A percentile compares a stretch with the other conserved stretches of the same genome.
These are phyloP conservation scores for Andrena minutula DNA, from an alignment of 2,888 invertebrate genomes.

Conservation along the genomic window DNA sequence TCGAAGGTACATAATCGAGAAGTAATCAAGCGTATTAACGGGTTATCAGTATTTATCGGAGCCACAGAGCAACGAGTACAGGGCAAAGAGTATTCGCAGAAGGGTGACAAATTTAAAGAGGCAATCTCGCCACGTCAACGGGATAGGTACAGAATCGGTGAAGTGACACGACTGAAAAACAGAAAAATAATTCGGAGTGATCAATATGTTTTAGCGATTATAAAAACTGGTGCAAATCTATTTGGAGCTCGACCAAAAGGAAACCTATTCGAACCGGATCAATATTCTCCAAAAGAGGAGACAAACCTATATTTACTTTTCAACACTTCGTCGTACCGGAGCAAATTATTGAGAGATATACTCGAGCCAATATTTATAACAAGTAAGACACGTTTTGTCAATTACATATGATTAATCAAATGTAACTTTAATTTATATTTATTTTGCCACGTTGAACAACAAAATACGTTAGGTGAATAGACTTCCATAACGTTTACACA, in stretches of 20 bases:
- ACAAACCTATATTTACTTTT: constrained; percentile 61
- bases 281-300: constrained; percentile 42
- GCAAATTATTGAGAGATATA: constrained; percentile 62
- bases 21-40: constrained; percentile 63
- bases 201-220: constrained; percentile 38
- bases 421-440: constrained; percentile 17
- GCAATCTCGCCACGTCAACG: neutral
- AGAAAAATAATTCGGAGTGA: neutral
- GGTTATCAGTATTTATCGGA: constrained; percentile 61
- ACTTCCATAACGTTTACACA: neutral
- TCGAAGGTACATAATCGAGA: constrained; percentile 57
- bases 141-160: neutral
- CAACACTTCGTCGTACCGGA: constrained; percentile 67
- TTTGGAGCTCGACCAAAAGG: constrained; percentile 41
- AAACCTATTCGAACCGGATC: constrained; percentile 22
- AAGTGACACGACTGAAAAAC: neutral
- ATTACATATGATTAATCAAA: no score
- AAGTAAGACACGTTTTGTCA: constrained; percentile 59
- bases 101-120: constrained; percentile 1
- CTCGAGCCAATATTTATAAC: constrained; percentile 56
- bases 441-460: constrained; percentile 17
- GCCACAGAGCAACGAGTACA: constrained; percentile 33
- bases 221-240: constrained; percentile 39
- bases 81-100: constrained; percentile 6
- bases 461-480: neutral